Evolutionary conservation across 2,113 vertebrate genomes (phyloP).

Genomic region (Takifugu bimaculatus): DNA sequence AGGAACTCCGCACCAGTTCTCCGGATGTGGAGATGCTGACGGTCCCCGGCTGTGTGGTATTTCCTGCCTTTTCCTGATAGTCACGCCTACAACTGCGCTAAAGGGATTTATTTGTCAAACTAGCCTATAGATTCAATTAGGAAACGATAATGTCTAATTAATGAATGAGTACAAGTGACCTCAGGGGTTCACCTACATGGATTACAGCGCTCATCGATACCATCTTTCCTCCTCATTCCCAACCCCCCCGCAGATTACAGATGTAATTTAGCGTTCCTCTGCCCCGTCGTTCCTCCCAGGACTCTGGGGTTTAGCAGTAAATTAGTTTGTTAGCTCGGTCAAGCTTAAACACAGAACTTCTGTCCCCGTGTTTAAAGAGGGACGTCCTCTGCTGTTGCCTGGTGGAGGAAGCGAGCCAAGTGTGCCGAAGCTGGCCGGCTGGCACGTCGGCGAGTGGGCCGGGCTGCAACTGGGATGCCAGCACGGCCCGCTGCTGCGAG

Average conservation of each 20-base stretch:
- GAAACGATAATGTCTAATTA: background rate
- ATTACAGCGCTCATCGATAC: background rate
- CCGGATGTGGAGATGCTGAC: slow-evolving; percentile 35
- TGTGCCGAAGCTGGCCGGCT: slow-evolving; percentile 27
- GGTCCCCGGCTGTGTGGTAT: too few species aligned
- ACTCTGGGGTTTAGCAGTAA: slow-evolving; percentile 75
- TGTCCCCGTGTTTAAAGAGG: slow-evolving; percentile 69
- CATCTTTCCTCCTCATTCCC: slow-evolving; percentile 14
- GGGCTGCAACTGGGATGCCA: slow-evolving; percentile 28
- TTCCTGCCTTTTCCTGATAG: too few species aligned
- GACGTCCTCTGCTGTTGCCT: slow-evolving; percentile 64
- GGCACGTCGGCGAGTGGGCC: slow-evolving; percentile 15
- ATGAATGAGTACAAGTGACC: slow-evolving; percentile 10
- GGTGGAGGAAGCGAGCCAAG: slow-evolving; percentile 32
- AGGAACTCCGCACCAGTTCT: slow-evolving; percentile 35
- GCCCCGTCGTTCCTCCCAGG: slow-evolving; percentile 62
- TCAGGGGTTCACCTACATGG: background rate
- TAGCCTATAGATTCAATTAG: too few species aligned
- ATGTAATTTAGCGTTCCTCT: slow-evolving; percentile 72
- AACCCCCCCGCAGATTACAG: slow-evolving; percentile 45
- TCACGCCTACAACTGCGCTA: too few species aligned
- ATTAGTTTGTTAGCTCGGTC: slow-evolving; percentile 74
- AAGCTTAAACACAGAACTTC: slow-evolving; percentile 76
- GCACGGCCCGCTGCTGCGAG: slow-evolving; percentile 33
- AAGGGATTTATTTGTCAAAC: too few species aligned